Evolutionary conservation across 2,888 invertebrate genomes (phyloP).

Genomic region (Acleris emargana): DNA sequence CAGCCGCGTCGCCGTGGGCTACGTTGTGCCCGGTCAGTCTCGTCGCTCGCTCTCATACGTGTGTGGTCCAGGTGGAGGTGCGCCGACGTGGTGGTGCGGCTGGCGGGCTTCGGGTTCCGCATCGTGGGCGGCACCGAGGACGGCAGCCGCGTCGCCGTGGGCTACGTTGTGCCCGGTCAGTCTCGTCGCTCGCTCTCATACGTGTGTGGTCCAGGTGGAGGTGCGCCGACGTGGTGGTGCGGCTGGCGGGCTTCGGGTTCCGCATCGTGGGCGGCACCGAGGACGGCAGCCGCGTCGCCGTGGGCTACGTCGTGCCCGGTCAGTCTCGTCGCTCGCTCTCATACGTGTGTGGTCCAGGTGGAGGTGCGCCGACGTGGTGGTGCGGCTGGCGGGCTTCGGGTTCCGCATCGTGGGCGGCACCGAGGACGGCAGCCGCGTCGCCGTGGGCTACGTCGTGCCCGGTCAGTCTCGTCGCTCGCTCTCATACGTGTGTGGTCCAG

Average conservation of each 20-base stretch:
- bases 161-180: slow-evolving; percentile 94
- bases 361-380: slow-evolving; percentile 86
- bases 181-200: too few species aligned
- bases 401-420: slow-evolving; percentile 99
- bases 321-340: too few species aligned
- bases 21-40: slow-evolving; percentile 94
- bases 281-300: slow-evolving; percentile 97
- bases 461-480: too few species aligned
- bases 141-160: slow-evolving; percentile 97
- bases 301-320: slow-evolving; percentile 97
- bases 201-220: slow-evolving; percentile 59
- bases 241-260: slow-evolving; percentile 97
- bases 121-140: slow-evolving; percentile 99
- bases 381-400: slow-evolving; percentile 97
- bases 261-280: slow-evolving; percentile 99
- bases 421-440: slow-evolving; percentile 98
- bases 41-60: too few species aligned
- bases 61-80: slow-evolving; percentile 63
- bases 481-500: too few species aligned
- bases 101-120: slow-evolving; percentile 98
- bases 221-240: slow-evolving; percentile 88
- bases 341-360: slow-evolving; percentile 59
- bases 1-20: slow-evolving; percentile 97
- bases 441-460: slow-evolving; percentile 98
- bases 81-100: slow-evolving; percentile 89